Base-by-base conservation (phyloP, 2,888 invertebrate genomes). In the Sericinus montela region DNA sequence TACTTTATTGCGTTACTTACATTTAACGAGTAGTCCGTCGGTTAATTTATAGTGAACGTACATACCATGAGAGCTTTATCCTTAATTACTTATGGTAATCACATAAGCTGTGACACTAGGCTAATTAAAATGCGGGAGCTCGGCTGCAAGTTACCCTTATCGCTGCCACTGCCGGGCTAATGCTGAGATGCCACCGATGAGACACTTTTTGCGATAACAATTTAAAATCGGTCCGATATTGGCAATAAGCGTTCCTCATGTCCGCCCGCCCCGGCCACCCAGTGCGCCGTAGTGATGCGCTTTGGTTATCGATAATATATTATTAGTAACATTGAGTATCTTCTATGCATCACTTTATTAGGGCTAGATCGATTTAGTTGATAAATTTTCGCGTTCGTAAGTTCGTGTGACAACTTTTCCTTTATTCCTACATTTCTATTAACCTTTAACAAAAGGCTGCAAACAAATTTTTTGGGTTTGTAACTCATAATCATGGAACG, bases 161-260 rank as follows among this genome's bases (percentile, higher is more conserved):
- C 30, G 30, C 7, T 8, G 14, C 15, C 14, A 8, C n/a, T 15
- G 13, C 14, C 14, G 15, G 8, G 14, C 15, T 10, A 2, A 35
- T 3, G 35, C 35, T 6, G 15, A 32, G 16, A 42, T 34, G 19
- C 34, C 19, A 19, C 9, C 30, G 32, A 19, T 11, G n/a, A 11
- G 34, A 16, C 42, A 19, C 34, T 42, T 42, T 34, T 32, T 42
- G 32, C 23, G 32, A 15, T 30, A 1, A 15, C 15, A 30, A 16
- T 11, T 19, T 19, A 34, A 19, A 42, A 32, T 42, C 42, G 42
- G n/a, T 32, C 34, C 42, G 42, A 34, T 42, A 42, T 42, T 23
- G 42, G 13, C 42, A 34, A 34, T 34, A 23, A 34, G 32, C 42
- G 42, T 23, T 34, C 34, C 42, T 30, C 42, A 9, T 29, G 41